Evolutionary conservation across 2,888 invertebrate species (phyloP).

Genomic region (Chymomyza procnemis): DNA sequence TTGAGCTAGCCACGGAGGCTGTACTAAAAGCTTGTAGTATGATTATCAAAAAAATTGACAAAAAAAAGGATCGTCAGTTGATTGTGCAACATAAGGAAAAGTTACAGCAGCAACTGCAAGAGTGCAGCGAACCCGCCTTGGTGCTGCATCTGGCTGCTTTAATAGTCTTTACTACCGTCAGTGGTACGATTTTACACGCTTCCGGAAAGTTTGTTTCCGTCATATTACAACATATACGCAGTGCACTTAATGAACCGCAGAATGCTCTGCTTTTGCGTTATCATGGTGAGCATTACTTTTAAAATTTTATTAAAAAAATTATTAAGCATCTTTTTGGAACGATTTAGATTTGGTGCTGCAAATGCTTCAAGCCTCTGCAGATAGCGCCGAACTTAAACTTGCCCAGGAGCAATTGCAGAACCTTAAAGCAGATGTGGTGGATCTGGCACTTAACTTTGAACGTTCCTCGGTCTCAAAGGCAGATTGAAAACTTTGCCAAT

Average conservation of each 20-base stretch:
- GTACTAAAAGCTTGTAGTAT: conserved; percentile 86
- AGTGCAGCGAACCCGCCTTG: conserved; percentile 87
- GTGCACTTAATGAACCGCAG: conserved; percentile 84
- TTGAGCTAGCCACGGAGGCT: conserved; percentile 86
- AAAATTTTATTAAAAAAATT: not conserved
- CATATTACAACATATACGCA: conserved; percentile 86
- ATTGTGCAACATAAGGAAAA: conserved; percentile 90
- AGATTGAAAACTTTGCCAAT: conserved; percentile 47
- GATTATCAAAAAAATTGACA: conserved; percentile 92
- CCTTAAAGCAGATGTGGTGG: conserved; percentile 63
- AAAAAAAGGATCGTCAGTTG: conserved; percentile 89
- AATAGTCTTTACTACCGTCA: conserved; percentile 88
- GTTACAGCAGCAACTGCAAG: conserved; percentile 87
- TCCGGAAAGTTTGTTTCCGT: conserved; percentile 95
- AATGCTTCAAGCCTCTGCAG: conserved; percentile 80
- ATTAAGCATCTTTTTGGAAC: conserved; percentile 23
- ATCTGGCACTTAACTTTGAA: conserved; percentile 68
- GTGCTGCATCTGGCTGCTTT: conserved; percentile 87
- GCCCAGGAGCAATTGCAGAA: conserved; percentile 77
- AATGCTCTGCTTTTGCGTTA: conserved; percentile 83
- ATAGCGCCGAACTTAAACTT: conserved; percentile 79
- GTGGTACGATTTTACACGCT: conserved; percentile 91
- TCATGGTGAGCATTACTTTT: conserved; percentile 84
- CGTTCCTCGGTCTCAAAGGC: conserved; percentile 72
- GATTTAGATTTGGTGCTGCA: conserved; percentile 84